A percentile compares a stretch with the other conserved stretches of the same genome.
Evolutionary conservation across 2,888 invertebrate species (phyloP).

Genomic region (Margaritifera margaritifera): DNA sequence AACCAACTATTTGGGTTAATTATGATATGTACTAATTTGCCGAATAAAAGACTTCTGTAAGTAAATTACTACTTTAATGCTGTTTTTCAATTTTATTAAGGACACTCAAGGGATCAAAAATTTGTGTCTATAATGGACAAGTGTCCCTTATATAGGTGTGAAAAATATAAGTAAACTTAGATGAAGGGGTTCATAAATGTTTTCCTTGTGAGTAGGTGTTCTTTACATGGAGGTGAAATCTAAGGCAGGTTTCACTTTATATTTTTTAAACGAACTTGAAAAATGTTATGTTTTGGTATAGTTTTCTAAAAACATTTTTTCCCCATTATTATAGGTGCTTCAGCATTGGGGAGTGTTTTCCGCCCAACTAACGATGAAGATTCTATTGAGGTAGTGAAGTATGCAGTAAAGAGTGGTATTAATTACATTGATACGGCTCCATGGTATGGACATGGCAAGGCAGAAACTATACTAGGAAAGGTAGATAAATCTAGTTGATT

Average conservation of each 20-base stretch:
- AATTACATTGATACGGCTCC: constrained; percentile 95
- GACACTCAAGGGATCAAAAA: too few relatives aligned
- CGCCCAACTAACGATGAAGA: constrained; percentile 77
- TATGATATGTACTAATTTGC: too few relatives aligned
- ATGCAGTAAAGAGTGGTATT: constrained; percentile 84
- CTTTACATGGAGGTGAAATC: not conserved
- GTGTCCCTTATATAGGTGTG: not conserved
- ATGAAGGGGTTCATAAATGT: not conserved
- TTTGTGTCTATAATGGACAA: too few relatives aligned
- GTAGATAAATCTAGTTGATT: constrained; percentile 47
- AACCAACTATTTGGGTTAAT: too few relatives aligned
- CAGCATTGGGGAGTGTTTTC: constrained; percentile 67
- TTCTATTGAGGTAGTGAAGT: constrained; percentile 81
- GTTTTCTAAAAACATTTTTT: too few relatives aligned
- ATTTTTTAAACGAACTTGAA: not conserved
- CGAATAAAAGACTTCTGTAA: too few relatives aligned
- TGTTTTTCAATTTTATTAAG: too few relatives aligned
- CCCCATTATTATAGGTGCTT: constrained; percentile 53
- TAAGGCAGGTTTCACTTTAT: not conserved
- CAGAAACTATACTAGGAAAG: constrained; percentile 88
- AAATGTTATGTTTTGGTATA: too few relatives aligned
- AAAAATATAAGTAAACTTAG: not conserved
- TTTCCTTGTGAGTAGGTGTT: not conserved
- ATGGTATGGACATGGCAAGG: constrained; percentile 91
- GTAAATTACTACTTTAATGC: too few relatives aligned